Evolutionary conservation across 2,113 vertebrate species (phyloP).

Genomic region (Promerops cafer): DNA sequence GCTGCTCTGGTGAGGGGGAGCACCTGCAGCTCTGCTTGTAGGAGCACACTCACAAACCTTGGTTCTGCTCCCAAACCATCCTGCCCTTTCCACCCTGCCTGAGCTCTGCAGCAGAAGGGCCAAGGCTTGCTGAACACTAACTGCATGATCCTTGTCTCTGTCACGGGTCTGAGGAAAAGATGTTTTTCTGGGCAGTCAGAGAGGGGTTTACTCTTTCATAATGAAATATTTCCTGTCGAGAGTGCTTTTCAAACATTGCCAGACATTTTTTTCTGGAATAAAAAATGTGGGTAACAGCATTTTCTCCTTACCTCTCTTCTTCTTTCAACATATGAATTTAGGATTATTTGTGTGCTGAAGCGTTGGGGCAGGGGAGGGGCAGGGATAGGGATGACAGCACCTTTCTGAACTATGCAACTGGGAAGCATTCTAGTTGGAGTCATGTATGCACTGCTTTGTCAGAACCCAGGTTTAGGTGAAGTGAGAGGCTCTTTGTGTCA

Average conservation of each 20-base stretch:
- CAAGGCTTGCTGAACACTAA: neutral
- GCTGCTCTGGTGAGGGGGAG: neutral
- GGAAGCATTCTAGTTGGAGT: neutral
- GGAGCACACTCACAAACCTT: neutral
- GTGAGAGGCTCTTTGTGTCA: neutral
- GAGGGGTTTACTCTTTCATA: neutral
- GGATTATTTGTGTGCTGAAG: neutral
- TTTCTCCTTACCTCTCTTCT: neutral
- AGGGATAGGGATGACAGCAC: neutral
- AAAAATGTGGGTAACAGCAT: neutral
- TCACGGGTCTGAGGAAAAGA: neutral
- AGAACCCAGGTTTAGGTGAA: neutral
- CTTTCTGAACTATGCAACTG: neutral
- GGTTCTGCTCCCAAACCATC: neutral
- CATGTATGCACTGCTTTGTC: rapidly evolving
- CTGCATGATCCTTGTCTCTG: neutral
- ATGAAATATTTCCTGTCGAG: neutral
- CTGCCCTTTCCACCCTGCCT: neutral
- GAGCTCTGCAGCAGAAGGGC: neutral
- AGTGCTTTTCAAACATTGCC: neutral
- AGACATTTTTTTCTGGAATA: neutral
- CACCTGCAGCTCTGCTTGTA: neutral
- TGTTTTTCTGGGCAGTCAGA: neutral
- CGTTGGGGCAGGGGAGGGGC: neutral
- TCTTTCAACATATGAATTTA: neutral